These are phyloP conservation scores for Teinopalpus imperialis DNA, from an alignment of 2,888 invertebrate species.

Conservation along the genomic window DNA sequence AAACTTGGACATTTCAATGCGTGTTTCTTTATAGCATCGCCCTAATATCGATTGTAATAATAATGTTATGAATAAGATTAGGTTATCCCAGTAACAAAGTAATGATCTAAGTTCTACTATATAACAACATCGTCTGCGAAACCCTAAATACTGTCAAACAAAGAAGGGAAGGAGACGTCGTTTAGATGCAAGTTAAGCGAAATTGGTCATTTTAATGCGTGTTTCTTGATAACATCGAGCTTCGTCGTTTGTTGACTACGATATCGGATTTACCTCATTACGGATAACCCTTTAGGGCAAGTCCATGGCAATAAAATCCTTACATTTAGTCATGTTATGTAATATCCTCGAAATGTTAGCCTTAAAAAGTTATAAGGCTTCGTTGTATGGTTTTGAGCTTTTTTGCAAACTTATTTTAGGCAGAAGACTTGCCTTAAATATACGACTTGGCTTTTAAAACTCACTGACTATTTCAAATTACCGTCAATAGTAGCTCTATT, in stretches of 20 bases:
- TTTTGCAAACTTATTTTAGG: background rate
- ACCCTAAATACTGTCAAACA: constrained; percentile 3
- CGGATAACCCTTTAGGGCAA: constrained; percentile 10
- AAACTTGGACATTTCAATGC: constrained; percentile 3
- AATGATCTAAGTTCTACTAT: too few relatives aligned
- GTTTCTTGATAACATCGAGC: background rate
- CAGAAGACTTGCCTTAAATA: background rate
- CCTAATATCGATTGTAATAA: too few relatives aligned
- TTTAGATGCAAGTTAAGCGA: constrained; percentile 22
- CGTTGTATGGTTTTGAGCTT: background rate
- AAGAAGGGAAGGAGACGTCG: constrained; percentile 21
- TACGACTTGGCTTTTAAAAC: background rate
- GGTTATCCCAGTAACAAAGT: too few relatives aligned
- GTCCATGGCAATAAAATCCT: background rate
- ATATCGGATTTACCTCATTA: background rate
- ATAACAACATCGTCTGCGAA: background rate
- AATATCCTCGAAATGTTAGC: background rate
- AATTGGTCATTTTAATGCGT: constrained; percentile 6
- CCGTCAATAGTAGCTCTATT: too few relatives aligned
- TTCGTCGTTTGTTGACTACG: background rate
- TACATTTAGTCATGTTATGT: background rate
- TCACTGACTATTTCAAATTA: too few relatives aligned
- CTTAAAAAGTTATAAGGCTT: background rate
- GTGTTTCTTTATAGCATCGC: background rate
- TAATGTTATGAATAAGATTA: too few relatives aligned